Evolutionary conservation across 2,113 vertebrate genomes (phyloP).

Genomic region (Bos indicus): DNA sequence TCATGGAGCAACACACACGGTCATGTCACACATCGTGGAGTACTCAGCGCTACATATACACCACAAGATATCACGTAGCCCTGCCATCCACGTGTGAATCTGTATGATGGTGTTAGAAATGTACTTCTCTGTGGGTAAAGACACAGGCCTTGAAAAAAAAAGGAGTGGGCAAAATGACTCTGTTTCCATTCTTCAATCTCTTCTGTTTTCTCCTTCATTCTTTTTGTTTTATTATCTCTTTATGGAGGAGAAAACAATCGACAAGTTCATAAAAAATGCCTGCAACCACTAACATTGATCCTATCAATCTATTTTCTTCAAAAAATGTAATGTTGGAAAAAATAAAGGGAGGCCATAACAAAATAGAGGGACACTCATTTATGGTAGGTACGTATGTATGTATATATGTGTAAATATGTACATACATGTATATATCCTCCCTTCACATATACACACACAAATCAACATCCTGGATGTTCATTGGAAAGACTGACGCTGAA

Average conservation of each 20-base stretch:
- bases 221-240: constrained; percentile 5
- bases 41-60: not conserved
- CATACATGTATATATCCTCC: not conserved
- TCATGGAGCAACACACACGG: not conserved
- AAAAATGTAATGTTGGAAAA: not conserved
- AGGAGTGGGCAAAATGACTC: not conserved
- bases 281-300: not conserved
- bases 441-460: not conserved
- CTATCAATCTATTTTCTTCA: not conserved
- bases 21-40: not conserved
- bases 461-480: not conserved
- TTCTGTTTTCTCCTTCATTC: not conserved
- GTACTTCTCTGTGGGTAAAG: not conserved
- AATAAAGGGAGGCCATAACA: not conserved
- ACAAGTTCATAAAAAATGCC: not conserved
- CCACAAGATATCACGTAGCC: not conserved
- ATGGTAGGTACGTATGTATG: rapidly evolving
- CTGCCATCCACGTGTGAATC: not conserved
- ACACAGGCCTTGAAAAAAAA: not conserved
- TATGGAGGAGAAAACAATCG: not conserved
- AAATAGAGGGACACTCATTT: not conserved
- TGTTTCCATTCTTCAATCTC: not conserved
- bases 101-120: not conserved
- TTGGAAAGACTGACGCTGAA: not conserved
- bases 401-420: not conserved